Evolutionary conservation across 2,888 invertebrate species (phyloP).

Genomic region (Coelopa pilipes): DNA sequence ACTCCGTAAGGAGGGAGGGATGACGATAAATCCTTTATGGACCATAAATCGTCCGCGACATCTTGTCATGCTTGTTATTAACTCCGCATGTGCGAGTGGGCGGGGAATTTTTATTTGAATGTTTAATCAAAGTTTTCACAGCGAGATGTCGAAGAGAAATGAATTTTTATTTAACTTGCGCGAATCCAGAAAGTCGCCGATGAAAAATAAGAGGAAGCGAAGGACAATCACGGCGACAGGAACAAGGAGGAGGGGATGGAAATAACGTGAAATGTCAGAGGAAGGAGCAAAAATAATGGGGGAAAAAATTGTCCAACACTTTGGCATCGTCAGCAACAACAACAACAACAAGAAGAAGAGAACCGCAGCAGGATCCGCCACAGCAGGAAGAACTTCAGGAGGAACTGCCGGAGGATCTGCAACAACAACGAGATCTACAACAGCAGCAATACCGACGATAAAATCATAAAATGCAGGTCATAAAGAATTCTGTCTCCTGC

Average conservation of each 20-base stretch:
- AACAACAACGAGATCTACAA: background rate
- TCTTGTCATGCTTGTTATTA: conserved; percentile 42
- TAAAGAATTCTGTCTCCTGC: conserved; percentile 13
- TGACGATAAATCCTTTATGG: conserved; percentile 32
- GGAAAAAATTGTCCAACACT: conserved; percentile 9
- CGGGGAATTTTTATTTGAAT: conserved; percentile 22
- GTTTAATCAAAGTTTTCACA: conserved; percentile 40
- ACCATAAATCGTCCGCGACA: conserved; percentile 35
- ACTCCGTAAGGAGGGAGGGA: too few relatives aligned
- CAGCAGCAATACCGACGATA: background rate
- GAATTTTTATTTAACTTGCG: conserved; percentile 41
- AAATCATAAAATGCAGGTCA: conserved; percentile 10
- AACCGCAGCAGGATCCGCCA: background rate
- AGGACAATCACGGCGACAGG: background rate
- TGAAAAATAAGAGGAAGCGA: conserved; percentile 15
- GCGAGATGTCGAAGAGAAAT: conserved; percentile 40
- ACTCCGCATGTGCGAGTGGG: conserved; percentile 32
- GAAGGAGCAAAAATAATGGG: background rate
- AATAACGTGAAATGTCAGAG: background rate
- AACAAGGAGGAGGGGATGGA: background rate
- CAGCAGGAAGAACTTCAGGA: background rate
- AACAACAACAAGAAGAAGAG: background rate
- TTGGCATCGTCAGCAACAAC: background rate
- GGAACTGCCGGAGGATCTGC: background rate
- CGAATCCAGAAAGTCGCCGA: conserved; percentile 2